A percentile compares a stretch with the other conserved stretches of the same genome.
These are phyloP conservation scores for Merops nubicus DNA, from an alignment of 2,113 vertebrate genomes.

Conservation along the genomic window DNA sequence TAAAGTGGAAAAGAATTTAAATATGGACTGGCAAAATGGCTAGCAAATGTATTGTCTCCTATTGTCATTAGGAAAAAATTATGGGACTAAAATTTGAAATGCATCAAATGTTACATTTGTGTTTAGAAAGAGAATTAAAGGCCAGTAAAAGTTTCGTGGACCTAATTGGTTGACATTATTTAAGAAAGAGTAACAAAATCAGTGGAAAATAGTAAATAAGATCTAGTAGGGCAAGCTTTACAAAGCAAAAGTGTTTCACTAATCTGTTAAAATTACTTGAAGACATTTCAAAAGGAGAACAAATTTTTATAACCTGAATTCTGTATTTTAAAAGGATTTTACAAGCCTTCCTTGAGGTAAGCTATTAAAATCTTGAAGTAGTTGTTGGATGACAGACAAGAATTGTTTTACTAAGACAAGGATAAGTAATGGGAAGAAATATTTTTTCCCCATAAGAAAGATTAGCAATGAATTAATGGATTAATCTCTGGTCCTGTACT, in stretches of 20 bases:
- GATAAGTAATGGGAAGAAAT: not conserved
- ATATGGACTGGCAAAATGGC: not conserved
- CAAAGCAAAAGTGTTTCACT: not conserved
- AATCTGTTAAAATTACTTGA: not conserved
- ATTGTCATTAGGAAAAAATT: not conserved
- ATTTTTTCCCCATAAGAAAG: not conserved
- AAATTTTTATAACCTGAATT: not conserved
- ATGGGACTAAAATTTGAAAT: not conserved
- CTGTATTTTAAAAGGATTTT: not conserved
- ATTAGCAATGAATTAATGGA: not conserved
- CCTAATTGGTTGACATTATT: not conserved
- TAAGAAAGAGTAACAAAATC: not conserved
- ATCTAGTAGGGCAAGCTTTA: not conserved
- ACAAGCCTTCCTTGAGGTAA: not conserved
- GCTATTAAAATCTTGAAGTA: not conserved
- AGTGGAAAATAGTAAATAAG: not conserved
- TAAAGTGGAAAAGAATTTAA: not conserved
- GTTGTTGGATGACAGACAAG: not conserved
- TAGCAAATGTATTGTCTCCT: not conserved
- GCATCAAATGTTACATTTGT: not conserved
- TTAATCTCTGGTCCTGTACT: constrained; percentile 1
- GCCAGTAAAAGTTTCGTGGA: not conserved
- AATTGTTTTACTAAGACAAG: not conserved
- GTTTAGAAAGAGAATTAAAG: not conserved
- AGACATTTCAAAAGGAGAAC: not conserved